phyloP scores from a whole-genome alignment of 2,113 vertebrate species.

The Sylvia atricapilla region DNA sequence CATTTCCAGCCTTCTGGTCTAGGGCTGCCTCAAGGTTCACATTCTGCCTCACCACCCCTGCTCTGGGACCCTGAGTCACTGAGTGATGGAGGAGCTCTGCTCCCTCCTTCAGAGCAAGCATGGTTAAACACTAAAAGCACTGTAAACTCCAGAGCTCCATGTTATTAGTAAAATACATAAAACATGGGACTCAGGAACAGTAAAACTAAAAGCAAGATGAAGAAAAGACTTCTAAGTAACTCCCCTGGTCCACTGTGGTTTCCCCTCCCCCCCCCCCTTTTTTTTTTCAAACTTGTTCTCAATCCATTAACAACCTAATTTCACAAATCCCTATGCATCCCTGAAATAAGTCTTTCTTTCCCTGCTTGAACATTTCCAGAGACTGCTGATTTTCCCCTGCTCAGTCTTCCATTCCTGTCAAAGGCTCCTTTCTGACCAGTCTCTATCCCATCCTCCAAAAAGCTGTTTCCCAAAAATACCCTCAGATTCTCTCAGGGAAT shows the following conservation, averaged over 20 bases:
- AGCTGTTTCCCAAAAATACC: rapidly evolving
- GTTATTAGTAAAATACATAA: background rate
- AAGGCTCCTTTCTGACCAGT: background rate
- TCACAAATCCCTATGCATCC: background rate
- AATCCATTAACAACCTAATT: background rate
- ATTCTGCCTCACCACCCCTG: background rate
- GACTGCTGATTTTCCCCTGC: background rate
- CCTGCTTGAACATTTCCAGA: background rate
- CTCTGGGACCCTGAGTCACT: background rate
- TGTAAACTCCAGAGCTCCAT: background rate
- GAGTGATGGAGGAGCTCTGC: background rate
- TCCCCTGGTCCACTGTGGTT: background rate
- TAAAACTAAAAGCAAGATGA: background rate
- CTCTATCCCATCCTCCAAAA: background rate
- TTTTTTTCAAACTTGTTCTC: background rate
- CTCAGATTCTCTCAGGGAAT: background rate
- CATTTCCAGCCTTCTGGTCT: background rate
- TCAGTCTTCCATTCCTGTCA: background rate
- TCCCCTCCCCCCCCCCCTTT: rapidly evolving
- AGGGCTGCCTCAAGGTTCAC: background rate
- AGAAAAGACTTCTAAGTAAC: background rate
- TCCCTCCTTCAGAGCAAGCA: background rate
- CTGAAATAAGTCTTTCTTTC: background rate
- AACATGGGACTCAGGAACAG: background rate
- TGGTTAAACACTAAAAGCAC: background rate